Percentiles rank a stretch among this genome's conserved stretches.
Conservation (phyloP, 2,113 vertebrate species). For the Todiramphus saurophagus region DNA sequence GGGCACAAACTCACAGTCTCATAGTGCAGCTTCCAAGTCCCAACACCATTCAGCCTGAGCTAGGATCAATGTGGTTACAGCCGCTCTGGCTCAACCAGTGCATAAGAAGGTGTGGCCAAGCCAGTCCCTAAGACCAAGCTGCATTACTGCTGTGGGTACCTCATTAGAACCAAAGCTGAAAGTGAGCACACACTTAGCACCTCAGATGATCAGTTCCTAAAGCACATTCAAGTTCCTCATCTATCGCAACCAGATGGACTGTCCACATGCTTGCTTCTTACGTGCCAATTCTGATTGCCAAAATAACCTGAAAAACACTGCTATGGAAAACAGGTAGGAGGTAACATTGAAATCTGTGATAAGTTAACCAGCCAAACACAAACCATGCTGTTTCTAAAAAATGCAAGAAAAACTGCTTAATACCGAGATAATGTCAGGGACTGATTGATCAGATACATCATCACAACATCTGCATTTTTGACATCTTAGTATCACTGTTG, state of each 20-base stretch:
- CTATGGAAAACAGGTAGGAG: not conserved
- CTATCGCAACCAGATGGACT: not conserved
- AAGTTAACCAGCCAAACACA: not conserved
- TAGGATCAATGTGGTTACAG: not conserved
- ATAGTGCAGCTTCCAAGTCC: not conserved
- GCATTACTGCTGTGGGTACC: not conserved
- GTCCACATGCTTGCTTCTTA: not conserved
- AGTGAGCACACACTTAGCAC: not conserved
- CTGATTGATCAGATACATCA: not conserved
- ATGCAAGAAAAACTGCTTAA: not conserved
- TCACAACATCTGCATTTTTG: not conserved
- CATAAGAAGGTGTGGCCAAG: not conserved
- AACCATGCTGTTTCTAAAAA: not conserved
- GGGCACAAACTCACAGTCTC: not conserved
- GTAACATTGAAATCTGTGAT: not conserved
- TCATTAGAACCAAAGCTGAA: not conserved
- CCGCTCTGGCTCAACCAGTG: not conserved
- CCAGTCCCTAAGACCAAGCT: fast-evolving
- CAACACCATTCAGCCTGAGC: not conserved
- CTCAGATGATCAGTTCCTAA: not conserved
- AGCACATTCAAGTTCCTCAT: not conserved
- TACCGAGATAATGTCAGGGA: not conserved
- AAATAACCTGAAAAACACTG: not conserved
- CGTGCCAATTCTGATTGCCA: not conserved
- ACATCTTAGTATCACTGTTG: not conserved